Percentiles rank a stretch among this genome's conserved stretches.
Evolutionary conservation across 35 echinoderm and acorn worm genomes (phyloP).

Genomic region (Acanthaster planci): DNA sequence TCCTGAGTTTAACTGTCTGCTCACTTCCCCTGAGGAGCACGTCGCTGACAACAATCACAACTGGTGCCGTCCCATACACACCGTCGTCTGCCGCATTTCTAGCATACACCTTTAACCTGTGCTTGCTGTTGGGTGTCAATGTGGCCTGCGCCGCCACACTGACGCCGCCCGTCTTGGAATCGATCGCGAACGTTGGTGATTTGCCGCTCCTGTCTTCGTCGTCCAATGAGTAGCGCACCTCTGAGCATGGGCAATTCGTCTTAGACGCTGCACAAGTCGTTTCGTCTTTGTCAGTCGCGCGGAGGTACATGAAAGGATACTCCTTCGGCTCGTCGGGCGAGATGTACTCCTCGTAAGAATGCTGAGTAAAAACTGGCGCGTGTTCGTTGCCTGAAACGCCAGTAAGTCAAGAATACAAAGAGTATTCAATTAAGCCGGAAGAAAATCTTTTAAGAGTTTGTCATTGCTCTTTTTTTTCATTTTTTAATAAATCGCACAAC

Average conservation of each 20-base stretch:
- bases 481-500: no score
- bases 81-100: neutral
- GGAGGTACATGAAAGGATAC: conserved; percentile 1
- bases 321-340: neutral
- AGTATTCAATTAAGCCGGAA: neutral
- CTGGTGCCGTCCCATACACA: neutral
- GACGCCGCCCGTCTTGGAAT: neutral
- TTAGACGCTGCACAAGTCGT: neutral
- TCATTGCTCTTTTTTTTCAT: no score
- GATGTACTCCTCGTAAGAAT: neutral
- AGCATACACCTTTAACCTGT: neutral
- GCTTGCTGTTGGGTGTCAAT: neutral
- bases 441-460: no score
- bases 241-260: neutral
- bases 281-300: neutral
- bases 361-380: neutral
- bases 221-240: neutral
- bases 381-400: neutral
- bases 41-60: neutral
- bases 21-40: neutral
- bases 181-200: neutral
- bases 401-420: neutral
- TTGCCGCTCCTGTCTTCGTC: neutral
- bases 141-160: neutral
- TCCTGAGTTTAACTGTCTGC: conserved; percentile 5